Evolutionary conservation across 2,797 vertebrate species (phyloP), one percentile per base, ranked within the genome.

Genomic region (Lutjanus campechanus): DNA sequence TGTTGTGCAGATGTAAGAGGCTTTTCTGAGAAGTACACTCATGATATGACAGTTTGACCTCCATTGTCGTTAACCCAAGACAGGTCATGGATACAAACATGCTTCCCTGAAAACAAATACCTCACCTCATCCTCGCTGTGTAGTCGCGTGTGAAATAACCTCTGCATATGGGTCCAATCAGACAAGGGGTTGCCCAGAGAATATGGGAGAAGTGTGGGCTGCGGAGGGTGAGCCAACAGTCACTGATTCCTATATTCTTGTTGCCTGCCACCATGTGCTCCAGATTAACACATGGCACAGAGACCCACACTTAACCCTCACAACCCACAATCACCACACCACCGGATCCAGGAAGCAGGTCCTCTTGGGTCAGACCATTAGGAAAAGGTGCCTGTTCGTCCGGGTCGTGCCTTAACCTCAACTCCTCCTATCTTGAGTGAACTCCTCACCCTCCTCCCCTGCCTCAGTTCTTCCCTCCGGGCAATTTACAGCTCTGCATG

Each of bases 121-220:
- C 73, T 72, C 73, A 63, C 53, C 82, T 84, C 49, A 73, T 85
- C 79, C 16, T 65, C 29, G 50, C 56, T 62, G 29, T 36, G 29
- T 66, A 8, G 67, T 82, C 7, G n/a, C 3, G 36, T 89, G 89
- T 89, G 76, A 85, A 88, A 81, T 77, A 84, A 85, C 79, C 70
- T 69, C 63, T 63, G 51, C 94, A 92, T 87, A 73, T 93, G 91
- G 79, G 58, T 85, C 83, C 85, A 92, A 92, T 94, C 86, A 92
- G 69, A 82, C 65, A 4, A 83, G 72, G 69, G 85, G 71, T 87
- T 92, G 78, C 91, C 87, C 86, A 43, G 49, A 84, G 54, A 86
- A 82, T 79, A 73, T 53, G 81, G 74, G 55, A 79, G 72, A 82
- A 69, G 83, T 84, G 87, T 81, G 76, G 62, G 61, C 67, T 67